Conservation (phyloP, 2,113 vertebrate species). For the Brachyhypopomus gauderio region DNA sequence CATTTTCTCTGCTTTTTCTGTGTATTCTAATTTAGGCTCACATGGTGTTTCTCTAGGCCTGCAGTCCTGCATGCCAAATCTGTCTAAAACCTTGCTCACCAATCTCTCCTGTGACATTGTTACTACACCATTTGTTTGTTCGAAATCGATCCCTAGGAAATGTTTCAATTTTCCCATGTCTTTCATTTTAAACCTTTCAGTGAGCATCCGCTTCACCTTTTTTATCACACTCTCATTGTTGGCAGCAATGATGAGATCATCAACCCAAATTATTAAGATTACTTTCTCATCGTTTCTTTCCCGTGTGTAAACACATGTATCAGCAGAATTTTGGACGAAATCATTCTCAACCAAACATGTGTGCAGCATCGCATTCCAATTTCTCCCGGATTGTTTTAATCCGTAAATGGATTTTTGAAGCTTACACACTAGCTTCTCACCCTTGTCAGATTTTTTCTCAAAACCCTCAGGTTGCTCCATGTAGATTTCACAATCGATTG, state of each 20-base stretch:
- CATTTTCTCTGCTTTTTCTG: too few species aligned
- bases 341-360: constrained; percentile 20
- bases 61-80: constrained; percentile 34
- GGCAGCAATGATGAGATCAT: constrained; percentile 46
- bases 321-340: constrained; percentile 26
- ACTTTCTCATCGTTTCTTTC: constrained; percentile 27
- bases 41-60: constrained; percentile 34
- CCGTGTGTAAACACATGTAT: constrained; percentile 34
- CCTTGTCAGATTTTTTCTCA: constrained; percentile 22
- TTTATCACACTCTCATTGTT: constrained; percentile 23
- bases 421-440: constrained; percentile 25
- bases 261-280: constrained; percentile 42
- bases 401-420: constrained; percentile 15
- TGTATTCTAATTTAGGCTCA: too few species aligned
- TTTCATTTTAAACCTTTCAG: constrained; percentile 54
- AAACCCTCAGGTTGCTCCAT: constrained; percentile 36
- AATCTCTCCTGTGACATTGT: constrained; percentile 47
- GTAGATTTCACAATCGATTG: constrained; percentile 39
- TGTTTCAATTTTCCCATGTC: constrained; percentile 50
- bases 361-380: constrained; percentile 49
- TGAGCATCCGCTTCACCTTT: constrained; percentile 36
- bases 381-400: constrained; percentile 41
- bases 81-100: constrained; percentile 38
- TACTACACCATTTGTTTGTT: constrained; percentile 29
- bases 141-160: constrained; percentile 53